phyloP scores from a whole-genome alignment of 2,797 vertebrate genomes.

The Lates japonicus region DNA sequence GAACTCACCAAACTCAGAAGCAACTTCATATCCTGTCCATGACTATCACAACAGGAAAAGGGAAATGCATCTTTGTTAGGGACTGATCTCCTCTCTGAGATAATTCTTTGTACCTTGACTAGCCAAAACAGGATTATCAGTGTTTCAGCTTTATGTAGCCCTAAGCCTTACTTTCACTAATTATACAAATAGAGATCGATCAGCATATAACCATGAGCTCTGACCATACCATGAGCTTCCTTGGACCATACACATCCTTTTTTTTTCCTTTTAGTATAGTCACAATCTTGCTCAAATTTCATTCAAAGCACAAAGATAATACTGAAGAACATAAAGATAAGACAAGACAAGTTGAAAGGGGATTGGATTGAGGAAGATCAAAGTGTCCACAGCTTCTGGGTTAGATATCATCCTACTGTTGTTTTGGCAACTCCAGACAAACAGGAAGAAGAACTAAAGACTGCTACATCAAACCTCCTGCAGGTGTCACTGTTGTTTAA shows the following conservation, averaged over 20 bases:
- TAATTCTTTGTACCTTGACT: neutral
- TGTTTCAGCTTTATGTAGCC: constrained; percentile 5
- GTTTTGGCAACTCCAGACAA: too few species aligned
- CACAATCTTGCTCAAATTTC: neutral
- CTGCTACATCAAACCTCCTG: too few species aligned
- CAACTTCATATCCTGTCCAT: neutral
- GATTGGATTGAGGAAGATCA: neutral
- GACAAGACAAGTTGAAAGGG: neutral
- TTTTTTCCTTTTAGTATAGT: neutral
- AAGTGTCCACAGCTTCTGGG: too few species aligned
- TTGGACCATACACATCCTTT: neutral
- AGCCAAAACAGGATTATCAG: too few species aligned
- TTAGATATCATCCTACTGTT: too few species aligned
- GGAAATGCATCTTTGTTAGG: constrained; percentile 2
- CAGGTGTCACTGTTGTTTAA: neutral
- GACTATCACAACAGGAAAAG: constrained; percentile 21
- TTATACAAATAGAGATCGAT: neutral
- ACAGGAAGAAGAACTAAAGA: too few species aligned
- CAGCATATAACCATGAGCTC: neutral
- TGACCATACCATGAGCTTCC: too few species aligned
- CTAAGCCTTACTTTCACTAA: neutral
- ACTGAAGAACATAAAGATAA: neutral
- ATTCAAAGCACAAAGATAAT: neutral
- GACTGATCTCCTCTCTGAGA: neutral
- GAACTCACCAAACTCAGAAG: neutral